Conservation (phyloP, 2,113 vertebrate genomes). For the Passer montanus region DNA sequence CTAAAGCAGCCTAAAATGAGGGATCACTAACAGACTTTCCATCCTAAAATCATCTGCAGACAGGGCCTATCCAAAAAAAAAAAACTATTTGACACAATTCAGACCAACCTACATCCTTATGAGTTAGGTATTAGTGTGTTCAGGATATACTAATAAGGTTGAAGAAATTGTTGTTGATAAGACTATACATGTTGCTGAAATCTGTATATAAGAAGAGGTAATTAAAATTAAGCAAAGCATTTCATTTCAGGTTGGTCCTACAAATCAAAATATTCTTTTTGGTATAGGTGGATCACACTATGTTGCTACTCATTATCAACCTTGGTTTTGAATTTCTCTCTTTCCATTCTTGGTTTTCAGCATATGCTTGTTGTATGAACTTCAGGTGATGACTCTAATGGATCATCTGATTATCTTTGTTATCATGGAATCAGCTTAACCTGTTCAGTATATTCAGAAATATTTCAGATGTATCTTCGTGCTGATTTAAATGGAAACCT, state of each 20-base stretch:
- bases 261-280: not conserved
- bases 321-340: not conserved
- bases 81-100: not conserved
- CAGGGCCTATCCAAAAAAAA: not conserved
- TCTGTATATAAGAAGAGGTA: not conserved
- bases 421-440: slow-evolving; percentile 8
- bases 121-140: not conserved
- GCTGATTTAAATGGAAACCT: not conserved
- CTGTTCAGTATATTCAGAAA: not conserved
- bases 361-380: not conserved
- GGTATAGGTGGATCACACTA: not conserved
- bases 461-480: not conserved
- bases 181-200: not conserved
- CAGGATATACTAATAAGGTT: not conserved
- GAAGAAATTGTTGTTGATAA: not conserved
- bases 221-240: not conserved
- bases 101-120: not conserved
- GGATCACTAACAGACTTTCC: not conserved
- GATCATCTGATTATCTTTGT: slow-evolving; percentile 35
- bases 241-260: not conserved
- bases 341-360: not conserved
- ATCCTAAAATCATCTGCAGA: not conserved
- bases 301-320: not conserved
- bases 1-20: not conserved
- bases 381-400: not conserved